Evolutionary conservation across 2,888 invertebrate species (phyloP).

Genomic region (Epicampocera succincta): DNA sequence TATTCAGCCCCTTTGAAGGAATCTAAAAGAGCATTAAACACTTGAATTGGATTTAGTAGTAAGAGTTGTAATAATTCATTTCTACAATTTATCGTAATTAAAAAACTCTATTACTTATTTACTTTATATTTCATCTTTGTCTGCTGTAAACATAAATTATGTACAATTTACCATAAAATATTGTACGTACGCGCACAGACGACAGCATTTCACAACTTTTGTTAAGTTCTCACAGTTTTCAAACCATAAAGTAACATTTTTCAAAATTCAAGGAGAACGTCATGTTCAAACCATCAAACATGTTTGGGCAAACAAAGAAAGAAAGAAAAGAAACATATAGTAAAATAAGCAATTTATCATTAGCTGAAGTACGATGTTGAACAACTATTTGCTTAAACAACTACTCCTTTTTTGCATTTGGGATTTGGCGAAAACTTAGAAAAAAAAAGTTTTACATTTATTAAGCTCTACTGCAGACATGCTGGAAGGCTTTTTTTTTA

Average conservation of each 20-base stretch:
- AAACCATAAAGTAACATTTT: constrained; percentile 10
- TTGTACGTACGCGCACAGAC: background rate
- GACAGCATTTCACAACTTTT: constrained; percentile 15
- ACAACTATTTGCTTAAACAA: constrained; percentile 32
- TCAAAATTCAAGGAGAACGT: constrained; percentile 9
- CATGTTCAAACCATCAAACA: constrained; percentile 46
- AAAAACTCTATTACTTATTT: no score
- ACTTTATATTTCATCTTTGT: no score
- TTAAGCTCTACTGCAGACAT: no score
- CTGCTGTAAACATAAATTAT: no score
- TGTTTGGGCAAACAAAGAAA: constrained; percentile 50
- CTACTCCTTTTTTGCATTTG: constrained; percentile 24
- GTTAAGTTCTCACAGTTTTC: constrained; percentile 57
- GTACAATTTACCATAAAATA: no score
- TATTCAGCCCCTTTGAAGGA: no score
- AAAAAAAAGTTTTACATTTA: no score
- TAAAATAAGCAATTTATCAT: constrained; percentile 61
- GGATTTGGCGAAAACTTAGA: constrained; percentile 22
- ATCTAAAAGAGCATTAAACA: no score
- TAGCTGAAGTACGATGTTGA: constrained; percentile 31
- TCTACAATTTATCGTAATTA: no score
- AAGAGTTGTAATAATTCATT: no score
- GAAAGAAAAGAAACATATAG: constrained; percentile 38
- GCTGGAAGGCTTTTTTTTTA: no score
- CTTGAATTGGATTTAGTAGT: no score